These are phyloP conservation scores for Brachionus sp. DNA, from an alignment of 1,140 invertebrate species.

Conservation along the genomic window DNA sequence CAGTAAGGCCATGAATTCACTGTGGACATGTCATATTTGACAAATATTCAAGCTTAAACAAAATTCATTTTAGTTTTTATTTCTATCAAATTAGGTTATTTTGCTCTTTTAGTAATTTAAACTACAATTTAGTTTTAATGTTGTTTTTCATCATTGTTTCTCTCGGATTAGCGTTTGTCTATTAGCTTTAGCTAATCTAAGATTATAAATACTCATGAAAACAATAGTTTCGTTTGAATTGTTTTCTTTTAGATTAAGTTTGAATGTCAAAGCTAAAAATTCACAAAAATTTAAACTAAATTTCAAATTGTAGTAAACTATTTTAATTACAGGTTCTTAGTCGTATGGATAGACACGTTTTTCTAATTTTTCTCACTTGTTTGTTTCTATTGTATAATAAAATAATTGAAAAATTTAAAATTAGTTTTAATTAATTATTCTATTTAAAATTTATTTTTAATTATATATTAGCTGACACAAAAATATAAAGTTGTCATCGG, in stretches of 20 bases:
- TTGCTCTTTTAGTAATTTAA: background rate
- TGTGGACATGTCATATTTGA: background rate
- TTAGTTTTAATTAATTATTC: background rate
- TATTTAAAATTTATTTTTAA: background rate
- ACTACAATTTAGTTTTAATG: background rate
- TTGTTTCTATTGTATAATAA: background rate
- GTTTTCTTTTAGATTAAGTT: constrained; percentile 10
- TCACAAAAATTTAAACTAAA: background rate
- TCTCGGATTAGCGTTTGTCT: constrained; percentile 5
- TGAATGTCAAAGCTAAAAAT: background rate
- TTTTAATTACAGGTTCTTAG: background rate
- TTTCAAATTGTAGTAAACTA: background rate
- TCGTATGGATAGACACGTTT: background rate
- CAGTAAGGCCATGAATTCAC: background rate
- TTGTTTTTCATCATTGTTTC: constrained; percentile 11
- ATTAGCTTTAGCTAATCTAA: constrained; percentile 4
- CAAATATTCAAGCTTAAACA: background rate
- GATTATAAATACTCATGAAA: background rate
- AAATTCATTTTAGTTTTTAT: background rate
- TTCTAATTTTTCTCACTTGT: background rate
- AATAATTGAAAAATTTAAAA: background rate
- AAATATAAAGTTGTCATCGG: background rate
- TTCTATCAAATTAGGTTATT: constrained; percentile 8
- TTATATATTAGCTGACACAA: background rate
- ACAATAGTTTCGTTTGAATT: background rate